Percentiles rank a stretch among this genome's conserved stretches.
phyloP scores from a whole-genome alignment of 2,888 invertebrate genomes.

The Petrolisthes manimaculis region DNA sequence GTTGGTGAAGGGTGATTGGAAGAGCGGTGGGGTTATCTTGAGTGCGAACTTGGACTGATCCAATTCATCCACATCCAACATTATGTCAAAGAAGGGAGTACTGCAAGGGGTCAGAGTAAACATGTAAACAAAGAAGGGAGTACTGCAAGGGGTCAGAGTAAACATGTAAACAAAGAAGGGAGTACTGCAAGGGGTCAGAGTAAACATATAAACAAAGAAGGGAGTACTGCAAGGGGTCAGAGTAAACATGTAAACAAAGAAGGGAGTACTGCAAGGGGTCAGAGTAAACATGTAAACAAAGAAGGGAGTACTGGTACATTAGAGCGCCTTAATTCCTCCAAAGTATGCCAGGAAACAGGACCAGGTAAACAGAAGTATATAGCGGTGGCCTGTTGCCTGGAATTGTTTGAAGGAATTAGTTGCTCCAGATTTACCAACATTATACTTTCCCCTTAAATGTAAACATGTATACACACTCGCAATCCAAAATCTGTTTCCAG shows the following conservation, averaged over 20 bases:
- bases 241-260: neutral
- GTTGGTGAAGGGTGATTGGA: conserved; percentile 30
- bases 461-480: no score
- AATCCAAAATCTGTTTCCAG: no score
- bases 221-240: neutral
- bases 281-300: neutral
- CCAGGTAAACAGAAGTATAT: no score
- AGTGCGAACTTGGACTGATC: conserved; percentile 27
- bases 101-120: conserved; percentile 22
- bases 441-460: no score
- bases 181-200: neutral
- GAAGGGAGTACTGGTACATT: neutral
- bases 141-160: neutral
- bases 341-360: no score
- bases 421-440: no score
- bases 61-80: conserved; percentile 25
- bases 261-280: neutral
- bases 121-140: neutral
- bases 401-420: no score
- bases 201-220: neutral
- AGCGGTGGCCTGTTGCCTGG: no score
- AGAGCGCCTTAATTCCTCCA: no score
- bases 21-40: conserved; percentile 38
- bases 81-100: conserved; percentile 54
- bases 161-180: neutral